These are phyloP conservation scores for Phaethon lepturus DNA, from an alignment of 2,113 vertebrate genomes.

Conservation along the genomic window DNA sequence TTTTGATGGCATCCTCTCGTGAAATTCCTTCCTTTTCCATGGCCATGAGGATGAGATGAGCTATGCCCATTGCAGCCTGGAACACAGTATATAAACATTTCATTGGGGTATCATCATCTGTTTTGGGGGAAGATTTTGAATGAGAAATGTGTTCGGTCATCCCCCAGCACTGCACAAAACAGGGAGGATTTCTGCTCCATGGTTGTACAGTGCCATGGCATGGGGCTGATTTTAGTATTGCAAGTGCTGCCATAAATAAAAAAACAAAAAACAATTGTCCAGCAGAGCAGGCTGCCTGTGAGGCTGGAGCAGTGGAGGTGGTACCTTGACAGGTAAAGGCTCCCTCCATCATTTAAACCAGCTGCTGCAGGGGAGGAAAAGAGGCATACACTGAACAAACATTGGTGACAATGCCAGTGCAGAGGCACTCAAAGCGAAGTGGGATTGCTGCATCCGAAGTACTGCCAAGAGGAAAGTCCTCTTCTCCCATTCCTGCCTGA, in stretches of 20 bases:
- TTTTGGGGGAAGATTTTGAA: not conserved
- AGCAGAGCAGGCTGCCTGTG: not conserved
- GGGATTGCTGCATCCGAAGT: not conserved
- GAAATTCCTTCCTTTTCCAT: slow-evolving; percentile 90
- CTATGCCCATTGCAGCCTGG: slow-evolving; percentile 94
- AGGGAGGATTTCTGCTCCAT: not conserved
- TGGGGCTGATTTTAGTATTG: not conserved
- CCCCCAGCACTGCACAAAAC: not conserved
- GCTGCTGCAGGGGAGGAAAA: not conserved
- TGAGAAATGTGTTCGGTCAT: not conserved
- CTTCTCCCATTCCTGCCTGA: not conserved
- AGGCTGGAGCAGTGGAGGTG: not conserved
- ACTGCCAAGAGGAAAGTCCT: not conserved
- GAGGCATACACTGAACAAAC: not conserved
- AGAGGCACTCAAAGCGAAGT: not conserved
- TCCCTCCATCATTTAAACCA: not conserved
- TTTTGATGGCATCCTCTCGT: slow-evolving; percentile 85
- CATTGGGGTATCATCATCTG: not conserved
- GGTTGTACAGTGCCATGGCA: not conserved
- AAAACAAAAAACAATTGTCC: not conserved
- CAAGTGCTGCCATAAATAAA: not conserved
- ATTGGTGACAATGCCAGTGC: not conserved
- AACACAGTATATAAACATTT: not conserved
- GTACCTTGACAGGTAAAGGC: not conserved
- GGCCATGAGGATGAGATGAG: slow-evolving; percentile 92